A percentile compares a stretch with the other conserved stretches of the same genome.
Conservation (phyloP, 1,140 invertebrate genomes). For the Hylyphantes graminicola region DNA sequence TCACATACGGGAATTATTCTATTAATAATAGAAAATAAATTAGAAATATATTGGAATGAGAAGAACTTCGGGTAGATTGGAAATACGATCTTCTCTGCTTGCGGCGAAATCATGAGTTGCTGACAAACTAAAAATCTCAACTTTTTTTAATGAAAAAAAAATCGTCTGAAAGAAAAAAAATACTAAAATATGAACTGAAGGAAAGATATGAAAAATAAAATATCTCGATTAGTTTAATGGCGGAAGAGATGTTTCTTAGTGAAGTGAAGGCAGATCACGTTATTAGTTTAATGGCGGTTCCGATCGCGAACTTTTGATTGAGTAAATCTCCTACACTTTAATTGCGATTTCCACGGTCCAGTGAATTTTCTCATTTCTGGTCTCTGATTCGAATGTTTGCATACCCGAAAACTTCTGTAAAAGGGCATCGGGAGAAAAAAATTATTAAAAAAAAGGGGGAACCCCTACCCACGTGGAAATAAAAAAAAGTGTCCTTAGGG, state of each 20-base stretch:
- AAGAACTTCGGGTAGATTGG: not conserved
- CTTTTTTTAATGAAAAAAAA: not conserved
- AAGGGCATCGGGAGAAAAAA: not conserved
- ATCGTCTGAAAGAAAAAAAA: not conserved
- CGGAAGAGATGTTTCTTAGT: conserved; percentile 11
- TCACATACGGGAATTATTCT: conserved; percentile 19
- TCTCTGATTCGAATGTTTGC: conserved; percentile 31
- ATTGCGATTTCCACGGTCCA: conserved; percentile 26
- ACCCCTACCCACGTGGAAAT: not conserved
- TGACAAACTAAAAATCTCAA: not conserved
- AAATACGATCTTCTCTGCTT: conserved; percentile 1
- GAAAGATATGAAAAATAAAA: not conserved
- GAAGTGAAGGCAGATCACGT: conserved; percentile 5
- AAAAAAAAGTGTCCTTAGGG: conserved; percentile 21
- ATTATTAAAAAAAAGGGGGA: not conserved
- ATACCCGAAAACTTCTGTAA: conserved; percentile 15
- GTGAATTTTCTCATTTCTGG: conserved; percentile 39
- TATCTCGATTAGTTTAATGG: conserved; percentile 34
- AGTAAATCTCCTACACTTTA: conserved; percentile 34
- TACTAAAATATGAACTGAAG: not conserved
- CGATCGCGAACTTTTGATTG: conserved; percentile 35
- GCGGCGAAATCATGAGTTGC: conserved; percentile 35
- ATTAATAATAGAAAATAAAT: conserved; percentile 4
- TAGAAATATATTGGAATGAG: conserved; percentile 7
- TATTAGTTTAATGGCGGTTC: conserved; percentile 35